Evolutionary conservation across 2,113 vertebrate genomes (phyloP).

Genomic region (Pimephales promelas): DNA sequence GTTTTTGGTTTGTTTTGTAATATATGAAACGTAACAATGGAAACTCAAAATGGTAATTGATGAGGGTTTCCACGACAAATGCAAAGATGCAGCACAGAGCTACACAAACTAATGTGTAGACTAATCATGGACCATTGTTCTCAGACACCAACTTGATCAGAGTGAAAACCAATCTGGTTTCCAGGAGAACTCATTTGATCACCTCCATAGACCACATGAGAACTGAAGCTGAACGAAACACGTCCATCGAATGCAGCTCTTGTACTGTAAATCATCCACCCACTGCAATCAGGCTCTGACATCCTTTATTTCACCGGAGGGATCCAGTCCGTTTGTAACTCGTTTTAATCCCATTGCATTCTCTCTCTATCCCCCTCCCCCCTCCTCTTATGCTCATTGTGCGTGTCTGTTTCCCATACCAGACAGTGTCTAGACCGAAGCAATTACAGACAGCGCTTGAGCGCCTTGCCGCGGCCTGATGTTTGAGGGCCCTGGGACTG

Average conservation of each 20-base stretch:
- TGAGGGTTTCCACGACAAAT: not conserved
- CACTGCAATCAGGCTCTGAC: constrained; percentile 52
- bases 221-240: constrained; percentile 38
- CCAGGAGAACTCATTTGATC: constrained; percentile 19
- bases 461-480: constrained; percentile 81
- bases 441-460: constrained; percentile 85
- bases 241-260: constrained; percentile 31
- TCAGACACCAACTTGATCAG: not conserved
- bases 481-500: constrained; percentile 78
- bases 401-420: constrained; percentile 75
- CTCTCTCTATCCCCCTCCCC: constrained; percentile 36
- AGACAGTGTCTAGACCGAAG: constrained; percentile 92
- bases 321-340: constrained; percentile 50
- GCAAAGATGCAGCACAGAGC: not conserved
- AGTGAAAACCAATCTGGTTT: not conserved
- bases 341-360: constrained; percentile 57
- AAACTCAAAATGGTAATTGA: not conserved
- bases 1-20: not conserved
- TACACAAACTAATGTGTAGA: not conserved
- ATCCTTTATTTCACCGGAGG: constrained; percentile 52
- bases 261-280: constrained; percentile 49
- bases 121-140: not conserved
- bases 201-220: constrained; percentile 34
- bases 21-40: not conserved
- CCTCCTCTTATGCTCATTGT: constrained; percentile 49